Base-by-base conservation (phyloP, 2,888 invertebrate genomes). In the Podabrus alpinus region DNA sequence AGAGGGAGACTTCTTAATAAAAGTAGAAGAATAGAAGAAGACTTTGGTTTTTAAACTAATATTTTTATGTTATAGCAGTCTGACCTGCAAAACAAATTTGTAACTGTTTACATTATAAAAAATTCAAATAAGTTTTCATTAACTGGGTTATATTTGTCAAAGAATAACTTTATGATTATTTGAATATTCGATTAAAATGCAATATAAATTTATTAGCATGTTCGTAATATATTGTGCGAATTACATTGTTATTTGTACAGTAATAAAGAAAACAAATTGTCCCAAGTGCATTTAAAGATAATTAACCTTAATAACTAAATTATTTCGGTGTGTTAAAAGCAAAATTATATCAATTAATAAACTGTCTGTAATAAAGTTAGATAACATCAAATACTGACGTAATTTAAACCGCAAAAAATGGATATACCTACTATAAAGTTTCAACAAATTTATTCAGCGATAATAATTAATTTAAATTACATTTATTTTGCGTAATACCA, bases 361-460 rank as follows among this genome's bases (percentile, higher is more conserved):
- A 45, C 45, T 13, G 11, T 4, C 25, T 61, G 24, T 7, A 60
- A 69, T 69, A 59, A 60, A 68, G 61, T 15, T 16, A 13, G 59
- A 25, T 17, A 69, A 61, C 61, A 60, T 9, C n/a, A 60, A 61
- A 24, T 19, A 61, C 69, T 69, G 25, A 69, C 69, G 69, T 24
- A 69, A 29, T 15, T 24, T 16, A 59, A 69, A 4, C 24, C 17
- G 25, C 24, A 69, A 61, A 59, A 19, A 21, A 21, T 69, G n/a
- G 7, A 45, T 45, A 45, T 45, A n/a, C 9, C 45, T 45, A n/a
- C 1, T 45, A 45, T 45, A 45, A 45, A 45, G 69, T 69, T 13
- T 11, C 25, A 24, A 24, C 9, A 15, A 60, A 69, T 60, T 61
- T 69, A 24, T 61, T 59, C 19, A 60, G 13, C 25, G 60, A 15